phyloP scores from a whole-genome alignment of 2,797 vertebrate species.

The Acipenser ruthenus region DNA sequence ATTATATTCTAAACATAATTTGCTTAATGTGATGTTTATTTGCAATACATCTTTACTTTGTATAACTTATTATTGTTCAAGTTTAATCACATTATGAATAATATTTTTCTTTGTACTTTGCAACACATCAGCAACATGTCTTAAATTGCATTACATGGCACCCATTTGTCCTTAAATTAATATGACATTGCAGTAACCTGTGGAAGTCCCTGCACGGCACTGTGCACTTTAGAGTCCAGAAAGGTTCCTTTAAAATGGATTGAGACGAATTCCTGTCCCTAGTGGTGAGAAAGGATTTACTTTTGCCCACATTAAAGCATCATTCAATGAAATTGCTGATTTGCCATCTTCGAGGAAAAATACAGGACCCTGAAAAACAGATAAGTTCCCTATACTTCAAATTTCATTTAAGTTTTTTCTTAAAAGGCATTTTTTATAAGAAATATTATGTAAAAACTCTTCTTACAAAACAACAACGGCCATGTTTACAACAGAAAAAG shows the following conservation, averaged over 20 bases:
- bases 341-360: constrained; percentile 93
- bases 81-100: neutral
- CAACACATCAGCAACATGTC: too few species aligned
- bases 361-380: constrained; percentile 70
- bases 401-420: neutral
- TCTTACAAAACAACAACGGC: too few species aligned
- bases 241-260: constrained; percentile 72
- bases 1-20: neutral
- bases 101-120: neutral
- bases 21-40: neutral
- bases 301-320: constrained; percentile 97
- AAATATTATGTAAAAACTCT: too few species aligned
- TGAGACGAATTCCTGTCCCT: constrained; percentile 88
- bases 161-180: neutral
- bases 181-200: neutral
- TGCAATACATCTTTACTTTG: too few species aligned
- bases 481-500: too few species aligned
- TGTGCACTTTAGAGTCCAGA: neutral
- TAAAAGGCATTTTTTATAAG: neutral
- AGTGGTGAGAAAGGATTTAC: constrained; percentile 95
- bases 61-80: neutral
- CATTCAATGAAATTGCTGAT: constrained; percentile 86
- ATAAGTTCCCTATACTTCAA: neutral
- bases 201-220: neutral
- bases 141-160: neutral